phyloP scores from a whole-genome alignment of 2,797 vertebrate species.

The Typhlichthys eigenmanni region DNA sequence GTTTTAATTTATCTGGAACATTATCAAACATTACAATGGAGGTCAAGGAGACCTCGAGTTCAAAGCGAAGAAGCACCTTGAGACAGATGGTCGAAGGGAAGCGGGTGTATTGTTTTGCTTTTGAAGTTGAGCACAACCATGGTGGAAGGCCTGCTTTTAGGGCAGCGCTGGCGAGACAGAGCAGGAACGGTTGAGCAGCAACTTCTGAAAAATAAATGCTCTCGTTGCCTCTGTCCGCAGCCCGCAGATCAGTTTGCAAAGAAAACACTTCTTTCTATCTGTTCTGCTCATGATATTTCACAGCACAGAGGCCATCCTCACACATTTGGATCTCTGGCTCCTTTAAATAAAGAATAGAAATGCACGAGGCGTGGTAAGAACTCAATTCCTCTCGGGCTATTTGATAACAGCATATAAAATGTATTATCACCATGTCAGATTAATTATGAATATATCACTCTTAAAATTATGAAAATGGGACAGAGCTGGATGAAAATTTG shows the following conservation, averaged over 20 bases:
- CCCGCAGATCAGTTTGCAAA: constrained; percentile 59
- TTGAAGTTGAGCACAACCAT: constrained; percentile 36
- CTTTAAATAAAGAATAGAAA: constrained; percentile 55
- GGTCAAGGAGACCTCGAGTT: constrained; percentile 41
- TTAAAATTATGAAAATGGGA: constrained; percentile 50
- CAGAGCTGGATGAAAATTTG: constrained; percentile 65
- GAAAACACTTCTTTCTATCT: constrained; percentile 70
- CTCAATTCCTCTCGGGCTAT: constrained; percentile 43
- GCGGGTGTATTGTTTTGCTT: constrained; percentile 59
- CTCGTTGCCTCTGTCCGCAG: constrained; percentile 49
- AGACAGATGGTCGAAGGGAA: constrained; percentile 36
- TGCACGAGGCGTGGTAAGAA: constrained; percentile 35
- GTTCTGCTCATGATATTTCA: constrained; percentile 59
- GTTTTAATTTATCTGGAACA: constrained; percentile 42
- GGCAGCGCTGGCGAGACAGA: constrained; percentile 37
- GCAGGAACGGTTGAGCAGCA: constrained; percentile 48
- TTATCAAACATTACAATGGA: constrained; percentile 47
- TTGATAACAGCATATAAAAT: constrained; percentile 73
- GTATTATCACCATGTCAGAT: constrained; percentile 70
- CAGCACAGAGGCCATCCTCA: constrained; percentile 61
- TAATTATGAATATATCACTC: constrained; percentile 77
- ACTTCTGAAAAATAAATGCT: constrained; percentile 50
- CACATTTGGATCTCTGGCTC: constrained; percentile 50
- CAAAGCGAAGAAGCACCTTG: constrained; percentile 36
- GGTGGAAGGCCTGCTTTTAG: constrained; percentile 37